Base-by-base conservation (phyloP, 2,888 invertebrate genomes). In the Eupithecia abbreviata region DNA sequence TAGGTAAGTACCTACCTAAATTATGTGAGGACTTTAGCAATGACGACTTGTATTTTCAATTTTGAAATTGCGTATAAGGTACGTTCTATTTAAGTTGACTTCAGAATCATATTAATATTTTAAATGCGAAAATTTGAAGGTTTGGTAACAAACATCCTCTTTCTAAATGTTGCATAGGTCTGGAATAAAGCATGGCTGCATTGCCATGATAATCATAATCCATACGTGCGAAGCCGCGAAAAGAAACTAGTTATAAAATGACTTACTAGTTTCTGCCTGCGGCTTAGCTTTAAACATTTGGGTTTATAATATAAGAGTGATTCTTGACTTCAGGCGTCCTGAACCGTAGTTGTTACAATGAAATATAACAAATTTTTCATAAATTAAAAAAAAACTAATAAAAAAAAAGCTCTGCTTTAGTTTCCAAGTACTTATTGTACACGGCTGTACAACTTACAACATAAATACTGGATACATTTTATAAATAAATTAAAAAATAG, bases 21-120 rank as follows among this genome's bases (percentile, higher is more conserved):
- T 45, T 45, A 68, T 73, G 45, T 18, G 67, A 68, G 15, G 41
- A 13, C 68, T 73, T 30, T 68, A 2, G 62, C 12, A 13, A 30
- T 72, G 58, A 65, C 10, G 62, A 45, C 6, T 12, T 15, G 45
- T 30, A 9, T 30, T 65, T 13, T 62, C 15, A 18, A 65, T 72
- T 30, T 45, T 62, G 15, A n/a, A 30, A 62, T 18, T 18, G 9
- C 55, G 55, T 58, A 55, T 55, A 18, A 18, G 55, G 55, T 49
- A 49, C 12, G 49, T 55, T 2, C n/a, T n/a, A n/a, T 55, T 55
- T 51, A 51, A 15, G 51, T 51, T 55, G 55, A 55, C 55, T 55
- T n/a, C n/a, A 9, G 15, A 55, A 55, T 55, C n/a, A 55, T 55
- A 15, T n/a, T n/a, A n/a, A n/a, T n/a, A n/a, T n/a, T n/a, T n/a